phyloP scores from a whole-genome alignment of 2,888 invertebrate species.

The Chironomus tentans region DNA sequence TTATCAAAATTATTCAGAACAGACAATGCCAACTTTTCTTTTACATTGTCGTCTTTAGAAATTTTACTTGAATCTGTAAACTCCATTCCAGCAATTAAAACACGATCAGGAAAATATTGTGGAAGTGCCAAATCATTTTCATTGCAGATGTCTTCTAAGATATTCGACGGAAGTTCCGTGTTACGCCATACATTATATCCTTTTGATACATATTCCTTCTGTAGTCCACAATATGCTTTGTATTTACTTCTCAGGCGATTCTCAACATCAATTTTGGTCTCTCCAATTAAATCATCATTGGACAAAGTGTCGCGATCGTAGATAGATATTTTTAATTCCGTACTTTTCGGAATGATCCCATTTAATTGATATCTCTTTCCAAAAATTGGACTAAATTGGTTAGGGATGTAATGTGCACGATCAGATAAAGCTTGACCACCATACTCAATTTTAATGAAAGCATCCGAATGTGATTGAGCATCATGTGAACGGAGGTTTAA shows the following conservation, averaged over 20 bases:
- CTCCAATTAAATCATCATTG: constrained; percentile 72
- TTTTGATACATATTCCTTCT: constrained; percentile 51
- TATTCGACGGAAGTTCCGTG: constrained; percentile 57
- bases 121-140: constrained; percentile 55
- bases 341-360: constrained; percentile 47
- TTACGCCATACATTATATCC: constrained; percentile 77
- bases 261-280: constrained; percentile 77
- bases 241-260: constrained; percentile 74
- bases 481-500: constrained; percentile 63
- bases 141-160: constrained; percentile 61
- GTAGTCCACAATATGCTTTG: constrained; percentile 67
- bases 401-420: constrained; percentile 57
- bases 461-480: constrained; percentile 61
- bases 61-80: constrained; percentile 37
- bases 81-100: constrained; percentile 45
- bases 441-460: constrained; percentile 62
- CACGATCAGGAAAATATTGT: constrained; percentile 43
- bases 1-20: constrained; percentile 67
- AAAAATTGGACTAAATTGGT: constrained; percentile 73
- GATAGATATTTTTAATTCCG: constrained; percentile 60
- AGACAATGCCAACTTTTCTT: constrained; percentile 66
- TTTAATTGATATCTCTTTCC: constrained; percentile 53
- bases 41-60: constrained; percentile 45
- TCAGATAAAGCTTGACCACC: constrained; percentile 58
- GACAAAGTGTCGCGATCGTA: constrained; percentile 63